A percentile compares a stretch with the other conserved stretches of the same genome.
Conservation (phyloP, 2,888 invertebrate species). For the Nephrotoma flavescens region DNA sequence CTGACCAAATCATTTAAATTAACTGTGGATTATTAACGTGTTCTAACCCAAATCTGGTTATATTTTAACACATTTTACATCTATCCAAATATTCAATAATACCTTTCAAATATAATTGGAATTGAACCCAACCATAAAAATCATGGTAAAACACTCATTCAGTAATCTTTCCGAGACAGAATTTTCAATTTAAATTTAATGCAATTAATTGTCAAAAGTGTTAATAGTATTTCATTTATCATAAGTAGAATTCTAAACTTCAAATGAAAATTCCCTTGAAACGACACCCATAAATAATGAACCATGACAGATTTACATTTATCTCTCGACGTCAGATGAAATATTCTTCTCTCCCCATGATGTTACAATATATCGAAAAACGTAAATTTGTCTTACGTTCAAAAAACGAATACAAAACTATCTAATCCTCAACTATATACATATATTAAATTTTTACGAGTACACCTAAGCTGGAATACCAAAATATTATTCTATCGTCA, state of each 20-base stretch:
- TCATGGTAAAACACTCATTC: too few relatives aligned
- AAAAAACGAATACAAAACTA: background rate
- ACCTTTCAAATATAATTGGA: too few relatives aligned
- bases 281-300: background rate
- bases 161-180: background rate
- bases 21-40: too few relatives aligned
- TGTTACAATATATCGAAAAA: background rate
- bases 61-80: too few relatives aligned
- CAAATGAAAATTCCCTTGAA: background rate
- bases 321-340: background rate
- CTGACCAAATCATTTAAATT: too few relatives aligned
- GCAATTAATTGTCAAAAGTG: background rate
- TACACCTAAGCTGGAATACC: too few relatives aligned
- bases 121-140: too few relatives aligned
- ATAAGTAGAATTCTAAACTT: background rate
- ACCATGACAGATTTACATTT: background rate
- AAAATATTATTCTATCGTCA: background rate
- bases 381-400: background rate
- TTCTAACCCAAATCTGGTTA: too few relatives aligned
- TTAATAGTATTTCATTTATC: background rate
- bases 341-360: background rate
- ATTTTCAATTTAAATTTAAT: background rate
- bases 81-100: too few relatives aligned
- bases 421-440: background rate
- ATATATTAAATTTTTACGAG: background rate